Conservation (phyloP, 2,888 invertebrate genomes). For the Criorhina ranunculi region DNA sequence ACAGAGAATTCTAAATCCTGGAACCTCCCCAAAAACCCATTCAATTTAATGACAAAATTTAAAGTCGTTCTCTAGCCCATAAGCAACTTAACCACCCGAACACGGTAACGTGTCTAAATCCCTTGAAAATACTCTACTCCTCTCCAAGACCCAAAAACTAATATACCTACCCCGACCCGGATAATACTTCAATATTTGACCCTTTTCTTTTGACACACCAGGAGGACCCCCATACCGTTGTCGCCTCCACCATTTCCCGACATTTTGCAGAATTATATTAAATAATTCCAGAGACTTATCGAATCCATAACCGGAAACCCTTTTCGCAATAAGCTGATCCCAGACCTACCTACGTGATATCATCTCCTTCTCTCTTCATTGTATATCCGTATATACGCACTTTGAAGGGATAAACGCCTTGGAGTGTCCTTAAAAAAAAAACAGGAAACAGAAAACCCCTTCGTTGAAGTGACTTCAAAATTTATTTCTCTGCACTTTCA, state of each 20-base stretch:
- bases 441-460: conserved; percentile 7
- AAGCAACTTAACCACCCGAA: conserved; percentile 27
- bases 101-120: conserved; percentile 16
- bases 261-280: conserved; percentile 72
- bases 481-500: conserved; percentile 51
- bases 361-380: conserved; percentile 4
- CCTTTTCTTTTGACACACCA: conserved; percentile 46
- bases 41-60: conserved; percentile 62
- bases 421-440: conserved; percentile 32
- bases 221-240: background rate
- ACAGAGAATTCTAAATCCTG: conserved; percentile 13
- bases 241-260: conserved; percentile 50
- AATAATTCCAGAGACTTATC: conserved; percentile 75
- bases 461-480: conserved; percentile 53
- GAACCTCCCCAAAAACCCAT: conserved; percentile 35
- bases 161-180: conserved; percentile 46
- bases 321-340: conserved; percentile 71
- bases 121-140: background rate
- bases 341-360: conserved; percentile 54
- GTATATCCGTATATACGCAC: conserved; percentile 32
- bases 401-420: conserved; percentile 53
- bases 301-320: conserved; percentile 73
- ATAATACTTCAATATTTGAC: conserved; percentile 63
- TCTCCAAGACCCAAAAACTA: conserved; percentile 25
- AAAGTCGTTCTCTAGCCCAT: conserved; percentile 28